phyloP scores from a whole-genome alignment of 2,888 invertebrate species.

The Apomyelois bistriatella region DNA sequence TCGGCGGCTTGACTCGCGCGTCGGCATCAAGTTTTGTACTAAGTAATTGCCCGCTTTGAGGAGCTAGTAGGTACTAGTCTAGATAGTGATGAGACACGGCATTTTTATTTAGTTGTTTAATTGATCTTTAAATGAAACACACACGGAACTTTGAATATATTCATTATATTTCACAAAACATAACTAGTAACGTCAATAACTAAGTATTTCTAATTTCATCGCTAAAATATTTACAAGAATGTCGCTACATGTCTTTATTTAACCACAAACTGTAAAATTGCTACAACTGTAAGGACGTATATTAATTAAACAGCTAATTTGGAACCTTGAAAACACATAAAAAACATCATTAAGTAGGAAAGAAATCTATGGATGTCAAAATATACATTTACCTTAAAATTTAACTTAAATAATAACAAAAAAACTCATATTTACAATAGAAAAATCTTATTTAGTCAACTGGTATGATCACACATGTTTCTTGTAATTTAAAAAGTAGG shows the following conservation, averaged over 20 bases:
- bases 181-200: slow-evolving; percentile 63
- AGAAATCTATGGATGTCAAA: slow-evolving; percentile 3
- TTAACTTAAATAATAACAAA: not conserved
- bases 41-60: too few species aligned
- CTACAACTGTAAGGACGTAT: not conserved
- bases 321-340: not conserved
- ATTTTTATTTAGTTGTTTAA: too few species aligned
- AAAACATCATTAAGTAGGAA: not conserved
- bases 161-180: slow-evolving; percentile 74
- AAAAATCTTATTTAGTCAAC: slow-evolving; percentile 5
- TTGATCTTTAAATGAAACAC: slow-evolving; percentile 36
- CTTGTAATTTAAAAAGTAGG: not conserved
- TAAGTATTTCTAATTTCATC: slow-evolving; percentile 50
- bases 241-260: slow-evolving; percentile 9
- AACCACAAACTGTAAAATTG: not conserved
- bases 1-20: too few species aligned
- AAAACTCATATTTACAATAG: slow-evolving; percentile 9
- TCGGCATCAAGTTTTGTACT: too few species aligned
- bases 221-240: slow-evolving; percentile 64
- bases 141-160: slow-evolving; percentile 74
- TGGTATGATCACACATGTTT: slow-evolving; percentile 4
- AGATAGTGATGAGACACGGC: too few species aligned
- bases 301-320: too few species aligned
- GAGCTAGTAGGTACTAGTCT: not conserved
- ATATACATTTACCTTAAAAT: slow-evolving; percentile 9